Conservation (phyloP, 2,888 invertebrate genomes). For the Anticlea derivata region DNA sequence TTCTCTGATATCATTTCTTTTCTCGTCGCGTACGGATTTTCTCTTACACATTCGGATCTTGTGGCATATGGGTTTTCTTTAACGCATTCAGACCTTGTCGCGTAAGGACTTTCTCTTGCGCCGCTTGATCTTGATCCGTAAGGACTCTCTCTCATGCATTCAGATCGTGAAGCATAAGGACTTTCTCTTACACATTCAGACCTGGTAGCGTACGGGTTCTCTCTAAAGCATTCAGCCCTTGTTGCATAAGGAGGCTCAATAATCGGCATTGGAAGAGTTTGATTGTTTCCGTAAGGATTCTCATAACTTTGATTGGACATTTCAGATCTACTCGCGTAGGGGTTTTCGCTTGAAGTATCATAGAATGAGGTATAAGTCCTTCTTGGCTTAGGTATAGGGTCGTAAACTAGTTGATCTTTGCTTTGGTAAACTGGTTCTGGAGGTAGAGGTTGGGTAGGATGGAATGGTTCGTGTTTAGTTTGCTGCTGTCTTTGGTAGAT, state of each 20-base stretch:
- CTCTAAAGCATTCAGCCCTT: constrained; percentile 48
- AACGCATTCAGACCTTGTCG: constrained; percentile 46
- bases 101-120: constrained; percentile 52
- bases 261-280: constrained; percentile 68
- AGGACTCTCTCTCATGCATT: constrained; percentile 50
- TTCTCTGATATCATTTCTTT: constrained; percentile 51
- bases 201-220: constrained; percentile 52
- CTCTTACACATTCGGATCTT: constrained; percentile 47
- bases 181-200: constrained; percentile 51
- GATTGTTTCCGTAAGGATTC: constrained; percentile 71
- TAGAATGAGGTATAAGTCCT: constrained; percentile 77
- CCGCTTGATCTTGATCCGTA: constrained; percentile 52
- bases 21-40: constrained; percentile 52
- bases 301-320: constrained; percentile 73
- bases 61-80: constrained; percentile 47
- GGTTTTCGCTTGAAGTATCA: constrained; percentile 75
- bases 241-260: constrained; percentile 62
- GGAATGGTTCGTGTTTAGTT: constrained; percentile 78
- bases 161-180: constrained; percentile 51
- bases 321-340: constrained; percentile 72
- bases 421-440: constrained; percentile 81
- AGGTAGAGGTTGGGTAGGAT: constrained; percentile 79
- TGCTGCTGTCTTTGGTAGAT: constrained; percentile 82
- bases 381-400: constrained; percentile 79
- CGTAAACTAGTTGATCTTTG: constrained; percentile 77